Conservation (phyloP, 2,797 vertebrate species). For the Pitangus sulphuratus region DNA sequence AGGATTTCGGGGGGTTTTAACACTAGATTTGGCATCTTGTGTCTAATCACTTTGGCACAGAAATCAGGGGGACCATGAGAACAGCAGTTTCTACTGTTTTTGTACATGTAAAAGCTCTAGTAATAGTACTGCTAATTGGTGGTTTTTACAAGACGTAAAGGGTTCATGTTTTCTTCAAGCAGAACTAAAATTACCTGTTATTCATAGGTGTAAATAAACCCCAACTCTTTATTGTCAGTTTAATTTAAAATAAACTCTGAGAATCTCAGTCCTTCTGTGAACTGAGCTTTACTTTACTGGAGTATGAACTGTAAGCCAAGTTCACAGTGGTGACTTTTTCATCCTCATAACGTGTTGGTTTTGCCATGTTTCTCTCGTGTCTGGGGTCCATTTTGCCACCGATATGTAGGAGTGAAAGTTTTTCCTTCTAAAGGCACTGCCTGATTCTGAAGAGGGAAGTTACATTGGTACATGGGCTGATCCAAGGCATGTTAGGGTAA, state of each 20-base stretch:
- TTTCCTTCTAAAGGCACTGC: neutral
- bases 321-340: neutral
- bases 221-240: neutral
- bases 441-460: neutral
- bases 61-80: neutral
- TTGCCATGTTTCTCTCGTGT: rapidly evolving
- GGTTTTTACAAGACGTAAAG: neutral
- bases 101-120: neutral
- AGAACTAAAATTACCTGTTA: neutral
- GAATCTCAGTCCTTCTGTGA: neutral
- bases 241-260: neutral
- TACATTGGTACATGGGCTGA: neutral
- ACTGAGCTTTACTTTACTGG: neutral
- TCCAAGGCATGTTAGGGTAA: constrained; percentile 71
- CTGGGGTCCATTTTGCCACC: neutral
- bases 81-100: neutral
- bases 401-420: rapidly evolving
- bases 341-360: neutral
- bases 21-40: neutral
- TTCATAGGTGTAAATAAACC: neutral
- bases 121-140: neutral
- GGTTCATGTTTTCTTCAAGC: neutral
- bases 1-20: neutral
- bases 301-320: neutral
- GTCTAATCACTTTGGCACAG: neutral